Evolutionary conservation across 2,113 vertebrate genomes (phyloP).

Genomic region (Glaucomys volans): DNA sequence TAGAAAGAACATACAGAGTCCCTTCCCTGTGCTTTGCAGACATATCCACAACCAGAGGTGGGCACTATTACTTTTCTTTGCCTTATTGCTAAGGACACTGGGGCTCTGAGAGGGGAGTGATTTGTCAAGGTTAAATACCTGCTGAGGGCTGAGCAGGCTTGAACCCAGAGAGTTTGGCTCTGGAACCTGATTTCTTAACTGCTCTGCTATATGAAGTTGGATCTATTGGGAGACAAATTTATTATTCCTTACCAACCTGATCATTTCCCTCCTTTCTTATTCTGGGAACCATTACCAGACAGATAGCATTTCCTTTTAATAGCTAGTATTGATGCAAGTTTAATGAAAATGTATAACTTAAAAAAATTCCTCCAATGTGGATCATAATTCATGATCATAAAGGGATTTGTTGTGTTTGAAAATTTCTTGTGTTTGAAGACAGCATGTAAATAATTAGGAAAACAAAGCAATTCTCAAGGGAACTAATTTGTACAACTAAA

Average conservation of each 20-base stretch:
- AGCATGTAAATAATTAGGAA: conserved; percentile 72
- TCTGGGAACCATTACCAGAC: conserved; percentile 11
- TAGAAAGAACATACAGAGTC: background rate
- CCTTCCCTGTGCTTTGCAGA: background rate
- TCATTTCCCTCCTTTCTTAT: conserved; percentile 59
- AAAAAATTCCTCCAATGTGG: conserved; percentile 72
- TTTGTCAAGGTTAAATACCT: background rate
- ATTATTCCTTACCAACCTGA: conserved; percentile 64
- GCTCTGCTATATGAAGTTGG: background rate
- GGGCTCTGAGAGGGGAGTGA: background rate
- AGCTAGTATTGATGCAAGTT: conserved; percentile 55
- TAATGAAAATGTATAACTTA: conserved; percentile 64
- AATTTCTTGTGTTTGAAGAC: conserved; percentile 11
- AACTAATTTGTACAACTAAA: conserved; percentile 81
- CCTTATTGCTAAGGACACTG: conserved; percentile 1
- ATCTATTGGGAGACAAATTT: conserved; percentile 60
- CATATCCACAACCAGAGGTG: background rate
- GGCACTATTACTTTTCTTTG: background rate
- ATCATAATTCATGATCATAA: conserved; percentile 65
- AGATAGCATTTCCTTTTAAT: conserved; percentile 68
- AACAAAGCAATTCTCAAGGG: conserved; percentile 79
- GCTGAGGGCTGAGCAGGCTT: background rate
- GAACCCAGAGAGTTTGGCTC: background rate
- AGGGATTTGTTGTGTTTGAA: background rate
- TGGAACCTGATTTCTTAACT: background rate